Conservation (phyloP, 2,888 invertebrate species). For the Meiosimyza decipiens region DNA sequence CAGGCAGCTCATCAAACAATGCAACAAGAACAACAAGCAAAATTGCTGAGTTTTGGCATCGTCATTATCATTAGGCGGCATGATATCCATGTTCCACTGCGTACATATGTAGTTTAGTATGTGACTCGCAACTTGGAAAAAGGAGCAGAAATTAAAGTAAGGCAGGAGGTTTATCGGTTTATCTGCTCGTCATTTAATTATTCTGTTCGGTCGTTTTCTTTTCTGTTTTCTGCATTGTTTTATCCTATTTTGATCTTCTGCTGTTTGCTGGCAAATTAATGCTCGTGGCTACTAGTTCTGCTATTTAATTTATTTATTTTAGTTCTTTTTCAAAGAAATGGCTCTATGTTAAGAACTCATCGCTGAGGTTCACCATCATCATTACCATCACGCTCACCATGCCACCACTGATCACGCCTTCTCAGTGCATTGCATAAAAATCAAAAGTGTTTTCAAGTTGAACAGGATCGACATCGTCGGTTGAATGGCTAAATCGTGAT, state of each 20-base stretch:
- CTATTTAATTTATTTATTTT: no score
- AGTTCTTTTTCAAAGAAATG: no score
- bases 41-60: neutral
- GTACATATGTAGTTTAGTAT: no score
- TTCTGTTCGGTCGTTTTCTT: neutral
- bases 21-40: conserved; percentile 2
- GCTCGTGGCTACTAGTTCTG: neutral
- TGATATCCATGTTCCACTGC: no score
- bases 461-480: conserved; percentile 1
- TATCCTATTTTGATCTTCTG: no score
- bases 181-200: conserved; percentile 26
- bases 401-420: conserved; percentile 19
- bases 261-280: no score
- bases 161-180: conserved; percentile 66
- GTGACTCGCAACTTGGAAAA: conserved; percentile 31
- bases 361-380: conserved; percentile 33
- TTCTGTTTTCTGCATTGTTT: neutral
- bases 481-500: conserved; percentile 30
- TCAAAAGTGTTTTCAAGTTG: conserved; percentile 52
- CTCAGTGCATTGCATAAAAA: conserved; percentile 37
- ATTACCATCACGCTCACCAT: conserved; percentile 47
- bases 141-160: conserved; percentile 64
- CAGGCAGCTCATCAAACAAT: neutral
- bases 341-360: no score
- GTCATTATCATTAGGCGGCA: no score